phyloP scores from a whole-genome alignment of 2,113 vertebrate genomes.

The Rhinichthys klamathensis region DNA sequence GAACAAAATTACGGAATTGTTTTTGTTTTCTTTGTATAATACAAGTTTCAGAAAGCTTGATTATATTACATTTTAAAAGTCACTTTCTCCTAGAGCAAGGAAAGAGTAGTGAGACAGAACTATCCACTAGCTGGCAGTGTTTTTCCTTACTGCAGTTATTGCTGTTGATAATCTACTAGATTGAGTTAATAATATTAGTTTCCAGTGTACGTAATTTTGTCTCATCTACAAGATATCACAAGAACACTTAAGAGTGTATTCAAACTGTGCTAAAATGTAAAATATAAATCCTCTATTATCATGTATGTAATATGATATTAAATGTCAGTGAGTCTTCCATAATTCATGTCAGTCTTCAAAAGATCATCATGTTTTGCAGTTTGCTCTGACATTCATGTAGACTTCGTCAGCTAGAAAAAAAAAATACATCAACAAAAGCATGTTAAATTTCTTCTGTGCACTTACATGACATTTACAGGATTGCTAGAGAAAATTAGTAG shows the following conservation, averaged over 20 bases:
- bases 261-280: neutral
- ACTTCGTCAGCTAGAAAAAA: slow-evolving; percentile 73
- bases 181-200: neutral
- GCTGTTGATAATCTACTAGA: neutral
- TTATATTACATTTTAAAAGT: no score
- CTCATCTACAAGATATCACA: neutral
- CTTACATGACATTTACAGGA: neutral
- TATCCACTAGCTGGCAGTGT: slow-evolving; percentile 4
- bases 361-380: slow-evolving; percentile 64
- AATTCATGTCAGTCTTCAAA: neutral
- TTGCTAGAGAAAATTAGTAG: neutral
- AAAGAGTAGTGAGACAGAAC: neutral
- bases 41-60: no score
- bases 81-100: neutral
- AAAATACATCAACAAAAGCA: neutral
- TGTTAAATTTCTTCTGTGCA: neutral
- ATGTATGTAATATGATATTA: neutral
- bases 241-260: neutral
- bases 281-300: neutral
- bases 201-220: neutral
- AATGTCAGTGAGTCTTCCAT: neutral
- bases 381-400: slow-evolving; percentile 77
- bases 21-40: no score
- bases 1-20: neutral
- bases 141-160: neutral